Base-by-base conservation (phyloP, 2,888 invertebrate genomes). In the Hermaeophaga mercurialis region DNA sequence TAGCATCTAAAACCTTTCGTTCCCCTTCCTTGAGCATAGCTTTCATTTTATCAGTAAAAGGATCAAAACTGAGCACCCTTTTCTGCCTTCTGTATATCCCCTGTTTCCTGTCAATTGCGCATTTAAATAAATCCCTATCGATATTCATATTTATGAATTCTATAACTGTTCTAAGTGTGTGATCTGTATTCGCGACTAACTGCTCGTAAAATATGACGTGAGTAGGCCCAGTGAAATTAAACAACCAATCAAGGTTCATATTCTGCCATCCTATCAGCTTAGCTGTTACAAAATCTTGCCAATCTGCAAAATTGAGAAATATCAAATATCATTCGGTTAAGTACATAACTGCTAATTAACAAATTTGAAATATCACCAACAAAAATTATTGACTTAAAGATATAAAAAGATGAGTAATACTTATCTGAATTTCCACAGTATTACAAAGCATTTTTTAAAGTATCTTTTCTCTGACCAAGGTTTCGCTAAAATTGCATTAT, bases 21-120 rank as follows among this genome's bases (percentile, higher is more conserved):
- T 82, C 80, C 58, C 81, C 81, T 14, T 72, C 71, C 45, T 80
- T 75, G 17, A 85, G 70, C 58, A 77, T 74, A 36, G 72, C 80
- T 47, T 77, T 82, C 89, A 90, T 88, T 9, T 82, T 79, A 0
- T 80, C 73, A 0, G 86, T 85, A 73, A 83, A 90, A 0, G 90
- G 90, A 66, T 90, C 88, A 67, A 90, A 89, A 67, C 83, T 81
- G 46, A 84, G 74, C 14, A 84, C 78, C 54, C 86, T 83, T 68
- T 85, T 85, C 68, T 84, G 85, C 4, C 90, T 79, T 56, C 88
- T 78, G 73, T 89, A 90, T 54, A 90, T 90, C 1, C 90, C 90
- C 58, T 78, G 77, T 57, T 73, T 73, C 3, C 75, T 62, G 36
- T 75, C 73, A n/a, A 78, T 56, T 3, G 77, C 77, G 56, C 78